Base-by-base conservation (phyloP, 2,113 vertebrate genomes). In the Nestor notabilis region DNA sequence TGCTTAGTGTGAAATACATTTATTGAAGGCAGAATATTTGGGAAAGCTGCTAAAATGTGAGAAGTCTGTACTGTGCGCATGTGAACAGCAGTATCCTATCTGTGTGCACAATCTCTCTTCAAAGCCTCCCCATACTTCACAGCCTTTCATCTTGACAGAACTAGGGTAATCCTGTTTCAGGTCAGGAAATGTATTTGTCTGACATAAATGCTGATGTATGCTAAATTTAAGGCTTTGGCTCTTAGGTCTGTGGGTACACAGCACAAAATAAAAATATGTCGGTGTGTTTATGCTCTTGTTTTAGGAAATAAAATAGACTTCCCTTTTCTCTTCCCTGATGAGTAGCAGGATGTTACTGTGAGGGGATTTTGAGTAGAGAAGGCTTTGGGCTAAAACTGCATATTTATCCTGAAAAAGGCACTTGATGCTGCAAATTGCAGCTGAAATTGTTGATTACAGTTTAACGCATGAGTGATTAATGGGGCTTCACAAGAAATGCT, bases 61-160 rank as follows among this genome's bases (percentile, higher is more conserved):
- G 66, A 49, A 60, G 18, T 49, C 43, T 31, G 3, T 83, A 33
- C 47, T 41, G 56, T 79, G 79, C 39, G 33, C 49, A 8, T n/a
- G 17, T 17, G 61, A 96, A 80, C 61, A 82, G 14, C 52, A 80
- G 64, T 75, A 47, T 95, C 13, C 28, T 93, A 24, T 81, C 94
- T 63, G 2, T 43, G 46, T 64, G 77, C 89, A 58, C 76, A 19
- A 70, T 92, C 93, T 87, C 52, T 71, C 60, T 84, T 81, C 46
- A 50, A 78, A 4, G 89, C 83, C 89, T 95, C 13, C 43, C 69
- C 41, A 50, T 74, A 50, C 69, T 91, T 95, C 65, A 87, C n/a
- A 91, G 97, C 77, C 90, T 96, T 93, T 97, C 89, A 96, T 93
- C 79, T 78, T 95, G 76, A 85, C 89, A 91, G 86, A 95, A 95